These are phyloP conservation scores for Actinemys pallida DNA, from an alignment of 2,113 vertebrate species.

Conservation along the genomic window DNA sequence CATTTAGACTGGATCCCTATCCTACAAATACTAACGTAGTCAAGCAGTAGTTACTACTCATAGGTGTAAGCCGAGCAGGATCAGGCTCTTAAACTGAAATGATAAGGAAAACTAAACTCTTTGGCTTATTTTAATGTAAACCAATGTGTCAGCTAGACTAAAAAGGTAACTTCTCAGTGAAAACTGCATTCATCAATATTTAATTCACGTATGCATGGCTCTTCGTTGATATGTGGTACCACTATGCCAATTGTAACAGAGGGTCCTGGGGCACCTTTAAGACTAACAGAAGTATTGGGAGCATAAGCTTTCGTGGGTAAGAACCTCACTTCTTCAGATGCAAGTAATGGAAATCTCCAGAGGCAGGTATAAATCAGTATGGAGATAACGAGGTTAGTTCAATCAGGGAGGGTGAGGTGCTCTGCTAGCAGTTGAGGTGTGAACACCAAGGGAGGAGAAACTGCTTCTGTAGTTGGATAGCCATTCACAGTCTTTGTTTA, in stretches of 20 bases:
- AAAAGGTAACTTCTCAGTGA: not conserved
- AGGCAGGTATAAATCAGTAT: too few species aligned
- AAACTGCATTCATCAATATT: not conserved
- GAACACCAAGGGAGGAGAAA: too few species aligned
- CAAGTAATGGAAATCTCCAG: too few species aligned
- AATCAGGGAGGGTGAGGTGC: too few species aligned
- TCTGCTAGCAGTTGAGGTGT: too few species aligned
- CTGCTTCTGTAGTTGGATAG: too few species aligned
- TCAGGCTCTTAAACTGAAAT: not conserved
- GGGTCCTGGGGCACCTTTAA: too few species aligned
- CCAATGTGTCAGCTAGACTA: not conserved
- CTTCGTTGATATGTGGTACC: conserved; percentile 32
- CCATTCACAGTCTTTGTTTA: too few species aligned
- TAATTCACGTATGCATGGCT: conserved; percentile 20
- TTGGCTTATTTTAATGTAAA: conserved; percentile 2
- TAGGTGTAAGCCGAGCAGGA: not conserved
- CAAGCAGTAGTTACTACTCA: not conserved
- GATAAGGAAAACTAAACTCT: not conserved
- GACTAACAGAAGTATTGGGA: too few species aligned
- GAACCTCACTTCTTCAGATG: too few species aligned
- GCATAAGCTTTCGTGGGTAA: too few species aligned
- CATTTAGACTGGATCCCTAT: not conserved
- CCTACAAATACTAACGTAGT: not conserved
- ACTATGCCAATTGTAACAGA: not conserved
- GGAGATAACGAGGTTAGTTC: too few species aligned